Evolutionary conservation across 2,797 vertebrate species (phyloP).

Genomic region (Epinephelus awoara): DNA sequence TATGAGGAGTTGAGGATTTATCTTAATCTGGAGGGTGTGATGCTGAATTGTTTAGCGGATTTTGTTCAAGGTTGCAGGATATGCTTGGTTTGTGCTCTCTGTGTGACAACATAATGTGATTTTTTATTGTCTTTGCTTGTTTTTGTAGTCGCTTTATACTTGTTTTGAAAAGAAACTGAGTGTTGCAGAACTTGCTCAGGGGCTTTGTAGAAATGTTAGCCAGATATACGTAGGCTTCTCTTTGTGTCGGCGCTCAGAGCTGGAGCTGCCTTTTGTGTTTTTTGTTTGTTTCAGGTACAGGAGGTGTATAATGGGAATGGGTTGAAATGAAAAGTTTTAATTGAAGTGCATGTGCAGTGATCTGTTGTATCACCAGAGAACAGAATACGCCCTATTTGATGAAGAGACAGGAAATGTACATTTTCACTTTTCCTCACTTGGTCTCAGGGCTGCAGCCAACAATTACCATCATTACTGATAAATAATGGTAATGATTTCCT

Average conservation of each 20-base stretch:
- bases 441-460: constrained; percentile 2
- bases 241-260: neutral
- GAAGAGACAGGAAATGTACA: neutral
- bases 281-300: neutral
- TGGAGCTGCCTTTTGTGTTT: neutral
- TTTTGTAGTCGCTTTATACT: neutral
- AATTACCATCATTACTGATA: constrained; percentile 14
- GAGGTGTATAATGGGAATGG: neutral
- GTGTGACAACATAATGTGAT: neutral
- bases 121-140: neutral
- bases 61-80: neutral
- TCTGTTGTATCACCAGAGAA: neutral
- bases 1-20: neutral
- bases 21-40: neutral
- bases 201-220: neutral
- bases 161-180: neutral
- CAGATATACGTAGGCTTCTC: neutral
- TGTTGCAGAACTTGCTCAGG: neutral
- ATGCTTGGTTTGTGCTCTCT: neutral
- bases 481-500: neutral
- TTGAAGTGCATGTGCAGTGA: neutral
- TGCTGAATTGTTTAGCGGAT: neutral
- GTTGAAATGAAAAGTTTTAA: constrained; percentile 3
- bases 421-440: neutral
- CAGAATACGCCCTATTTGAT: neutral